Percentiles rank a stretch among this genome's conserved stretches.
phyloP scores from a whole-genome alignment of 2,113 vertebrate genomes.

The Platichthys flesus region DNA sequence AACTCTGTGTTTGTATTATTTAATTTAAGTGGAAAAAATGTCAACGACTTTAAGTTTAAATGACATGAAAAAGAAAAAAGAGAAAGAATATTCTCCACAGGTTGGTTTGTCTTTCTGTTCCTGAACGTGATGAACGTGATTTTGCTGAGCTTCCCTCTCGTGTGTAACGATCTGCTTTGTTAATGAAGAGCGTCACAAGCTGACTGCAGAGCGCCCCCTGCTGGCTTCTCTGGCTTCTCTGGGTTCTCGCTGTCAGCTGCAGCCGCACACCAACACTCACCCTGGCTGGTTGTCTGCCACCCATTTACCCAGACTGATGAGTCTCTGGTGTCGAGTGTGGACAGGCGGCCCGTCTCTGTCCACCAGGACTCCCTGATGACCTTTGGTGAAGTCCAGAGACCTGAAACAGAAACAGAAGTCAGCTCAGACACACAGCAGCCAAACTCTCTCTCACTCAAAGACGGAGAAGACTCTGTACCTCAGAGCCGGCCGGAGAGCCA shows the following conservation, averaged over 20 bases:
- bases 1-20: too few species aligned
- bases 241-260: background rate
- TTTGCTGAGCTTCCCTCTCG: too few species aligned
- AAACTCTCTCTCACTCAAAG: background rate
- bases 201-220: too few species aligned
- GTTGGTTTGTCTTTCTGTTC: too few species aligned
- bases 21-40: too few species aligned
- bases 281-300: slow-evolving; percentile 93
- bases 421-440: background rate
- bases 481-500: slow-evolving; percentile 94
- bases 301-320: slow-evolving; percentile 93
- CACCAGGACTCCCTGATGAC: slow-evolving; percentile 93
- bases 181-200: too few species aligned
- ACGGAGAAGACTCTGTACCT: slow-evolving; percentile 75
- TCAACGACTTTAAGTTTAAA: too few species aligned
- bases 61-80: too few species aligned
- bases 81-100: too few species aligned
- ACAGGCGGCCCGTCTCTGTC: slow-evolving; percentile 89
- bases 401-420: slow-evolving; percentile 72
- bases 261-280: slow-evolving; percentile 70
- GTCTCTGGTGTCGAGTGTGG: slow-evolving; percentile 90
- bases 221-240: background rate
- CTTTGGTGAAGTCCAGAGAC: slow-evolving; percentile 97
- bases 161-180: too few species aligned
- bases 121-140: too few species aligned